These are phyloP conservation scores for Idaea aversata DNA, from an alignment of 2,888 invertebrate species.

Conservation along the genomic window DNA sequence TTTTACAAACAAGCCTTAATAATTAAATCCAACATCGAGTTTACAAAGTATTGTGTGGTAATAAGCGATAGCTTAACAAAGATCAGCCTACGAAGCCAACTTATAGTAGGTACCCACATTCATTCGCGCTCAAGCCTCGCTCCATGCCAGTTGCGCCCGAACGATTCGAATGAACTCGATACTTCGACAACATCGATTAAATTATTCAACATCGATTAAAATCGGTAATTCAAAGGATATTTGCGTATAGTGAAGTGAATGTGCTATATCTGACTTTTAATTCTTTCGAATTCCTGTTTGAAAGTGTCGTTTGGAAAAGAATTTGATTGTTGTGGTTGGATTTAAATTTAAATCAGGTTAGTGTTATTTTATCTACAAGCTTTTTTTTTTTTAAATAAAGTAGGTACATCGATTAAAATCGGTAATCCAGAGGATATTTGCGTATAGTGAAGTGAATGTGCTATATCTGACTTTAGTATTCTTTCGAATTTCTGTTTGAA, in stretches of 20 bases:
- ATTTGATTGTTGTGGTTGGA: conserved; percentile 12
- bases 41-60: conserved; percentile 8
- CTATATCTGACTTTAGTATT: background rate
- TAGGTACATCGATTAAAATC: conserved; percentile 36
- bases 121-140: conserved; percentile 70
- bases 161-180: conserved; percentile 34
- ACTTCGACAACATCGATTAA: conserved; percentile 32
- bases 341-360: conserved; percentile 19
- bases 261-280: background rate
- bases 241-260: conserved; percentile 26
- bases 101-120: conserved; percentile 34
- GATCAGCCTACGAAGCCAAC: conserved; percentile 26
- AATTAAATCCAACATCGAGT: background rate
- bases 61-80: conserved; percentile 13
- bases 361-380: too few relatives aligned
- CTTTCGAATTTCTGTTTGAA: conserved; percentile 4
- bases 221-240: conserved; percentile 20
- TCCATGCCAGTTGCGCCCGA: conserved; percentile 53
- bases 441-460: conserved; percentile 26
- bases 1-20: background rate
- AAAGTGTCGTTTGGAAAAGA: conserved; percentile 5
- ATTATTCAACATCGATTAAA: conserved; percentile 36
- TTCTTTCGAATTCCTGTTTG: conserved; percentile 7
- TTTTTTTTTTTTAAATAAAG: too few relatives aligned
- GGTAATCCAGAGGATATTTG: conserved; percentile 14